Evolutionary conservation across 2,888 invertebrate genomes (phyloP), one percentile per base, ranked within the genome.

Genomic region (Dichetophora obliterata): DNA sequence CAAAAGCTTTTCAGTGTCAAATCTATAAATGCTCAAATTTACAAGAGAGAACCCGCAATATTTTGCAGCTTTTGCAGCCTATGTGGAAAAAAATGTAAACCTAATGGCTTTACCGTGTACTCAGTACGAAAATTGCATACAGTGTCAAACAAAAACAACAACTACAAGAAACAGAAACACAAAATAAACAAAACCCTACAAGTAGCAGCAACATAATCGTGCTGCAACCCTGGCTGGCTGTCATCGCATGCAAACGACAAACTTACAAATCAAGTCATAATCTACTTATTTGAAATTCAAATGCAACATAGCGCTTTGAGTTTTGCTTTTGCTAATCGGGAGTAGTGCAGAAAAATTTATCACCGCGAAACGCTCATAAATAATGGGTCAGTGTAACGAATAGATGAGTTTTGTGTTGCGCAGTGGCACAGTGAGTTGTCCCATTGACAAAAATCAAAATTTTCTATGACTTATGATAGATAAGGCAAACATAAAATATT

Each of bases 341-440:
- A 59, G 65, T 65, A 66, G 19, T 52, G 75, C 31, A 68, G 73
- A 75, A 76, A 59, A 70, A 74, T 66, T 74, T 74, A 74, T 66
- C 19, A 52, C 22, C 37, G 52, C 54, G 34, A n/a, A 54, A 24
- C 5, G 74, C 77, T 70, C 78, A 79, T 81, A 79, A 78, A 77
- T 80, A 80, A 80, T 81, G 79, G 81, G 81, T 81, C 80, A 81
- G 76, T 81, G 77, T 80, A 80, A 80, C 81, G 77, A 74, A 70
- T 73, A 57, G 72, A 63, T 71, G 52, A 70, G 69, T 71, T 54
- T 48, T 59, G 14, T 24, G 43, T 43, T 61, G 72, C 31, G 16
- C 19, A 27, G 31, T 37, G 37, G 31, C n/a, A n/a, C n/a, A n/a
- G n/a, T n/a, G n/a, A n/a, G n/a, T n/a, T n/a, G n/a, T n/a, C n/a